Conservation (phyloP, 2,113 vertebrate species). For the Eulemur rufifrons region DNA sequence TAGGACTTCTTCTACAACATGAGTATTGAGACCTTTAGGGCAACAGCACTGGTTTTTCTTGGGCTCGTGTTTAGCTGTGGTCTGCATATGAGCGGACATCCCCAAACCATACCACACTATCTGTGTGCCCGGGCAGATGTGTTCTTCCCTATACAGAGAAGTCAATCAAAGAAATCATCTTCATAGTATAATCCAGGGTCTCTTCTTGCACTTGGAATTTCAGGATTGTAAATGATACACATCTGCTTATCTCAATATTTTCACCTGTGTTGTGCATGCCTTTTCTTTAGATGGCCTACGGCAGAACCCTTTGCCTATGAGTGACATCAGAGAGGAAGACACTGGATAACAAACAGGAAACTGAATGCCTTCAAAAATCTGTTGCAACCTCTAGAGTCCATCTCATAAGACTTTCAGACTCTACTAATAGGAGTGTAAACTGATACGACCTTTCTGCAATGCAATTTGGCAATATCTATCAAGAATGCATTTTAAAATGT, state of each 20-base stretch:
- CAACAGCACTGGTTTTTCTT: not conserved
- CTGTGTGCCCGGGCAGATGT: not conserved
- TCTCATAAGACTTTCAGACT: not conserved
- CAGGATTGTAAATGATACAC: constrained; percentile 7
- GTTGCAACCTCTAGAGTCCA: not conserved
- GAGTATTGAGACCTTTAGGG: not conserved
- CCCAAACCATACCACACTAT: not conserved
- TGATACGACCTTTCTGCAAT: not conserved
- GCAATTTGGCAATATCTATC: not conserved
- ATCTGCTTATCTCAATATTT: not conserved
- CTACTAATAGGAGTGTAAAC: not conserved
- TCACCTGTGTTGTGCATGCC: not conserved
- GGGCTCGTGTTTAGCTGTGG: not conserved
- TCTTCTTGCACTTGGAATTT: constrained; percentile 20
- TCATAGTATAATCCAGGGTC: not conserved
- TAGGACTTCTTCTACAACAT: not conserved
- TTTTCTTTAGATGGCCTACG: constrained; percentile 14
- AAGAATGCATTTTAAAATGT: not conserved
- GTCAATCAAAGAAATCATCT: not conserved
- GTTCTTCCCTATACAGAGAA: not conserved
- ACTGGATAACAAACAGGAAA: not conserved
- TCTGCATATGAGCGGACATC: not conserved
- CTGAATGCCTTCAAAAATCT: not conserved
- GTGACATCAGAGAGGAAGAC: not conserved
- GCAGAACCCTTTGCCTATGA: not conserved